A percentile compares a stretch with the other conserved stretches of the same genome.
Evolutionary conservation across 2,113 vertebrate genomes (phyloP).

Genomic region (Chlorodrepanis virens): DNA sequence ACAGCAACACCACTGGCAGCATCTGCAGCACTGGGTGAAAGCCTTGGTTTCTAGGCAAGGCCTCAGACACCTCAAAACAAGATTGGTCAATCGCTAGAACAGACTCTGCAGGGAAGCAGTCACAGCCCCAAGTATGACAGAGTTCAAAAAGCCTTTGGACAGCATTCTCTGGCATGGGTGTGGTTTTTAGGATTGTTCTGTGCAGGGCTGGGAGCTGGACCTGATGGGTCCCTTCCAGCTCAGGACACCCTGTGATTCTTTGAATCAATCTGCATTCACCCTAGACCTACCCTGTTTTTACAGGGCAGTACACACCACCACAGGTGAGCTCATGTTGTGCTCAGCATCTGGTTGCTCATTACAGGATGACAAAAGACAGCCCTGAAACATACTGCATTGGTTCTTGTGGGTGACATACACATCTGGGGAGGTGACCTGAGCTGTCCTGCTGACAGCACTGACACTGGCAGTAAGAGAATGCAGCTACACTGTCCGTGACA

Average conservation of each 20-base stretch:
- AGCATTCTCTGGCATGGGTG: background rate
- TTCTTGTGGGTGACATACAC: background rate
- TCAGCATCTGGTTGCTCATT: accelerated
- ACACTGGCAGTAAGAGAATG: accelerated
- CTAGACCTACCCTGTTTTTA: background rate
- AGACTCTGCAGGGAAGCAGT: background rate
- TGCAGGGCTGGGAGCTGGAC: background rate
- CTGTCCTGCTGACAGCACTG: background rate
- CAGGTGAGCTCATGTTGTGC: background rate
- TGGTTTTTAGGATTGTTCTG: background rate
- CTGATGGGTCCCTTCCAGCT: background rate
- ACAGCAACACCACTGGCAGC: background rate
- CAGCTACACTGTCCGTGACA: accelerated
- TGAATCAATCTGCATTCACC: background rate
- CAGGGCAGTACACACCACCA: background rate
- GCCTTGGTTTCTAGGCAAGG: background rate
- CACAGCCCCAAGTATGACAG: background rate
- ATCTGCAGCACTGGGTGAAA: background rate
- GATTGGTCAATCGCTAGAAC: background rate
- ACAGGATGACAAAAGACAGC: background rate
- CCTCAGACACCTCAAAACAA: background rate
- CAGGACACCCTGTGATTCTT: background rate
- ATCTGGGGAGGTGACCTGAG: background rate
- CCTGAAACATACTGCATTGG: background rate
- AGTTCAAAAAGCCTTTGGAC: background rate